Base-by-base conservation (phyloP, 2,797 vertebrate species). In the Poliocrania exsul region DNA sequence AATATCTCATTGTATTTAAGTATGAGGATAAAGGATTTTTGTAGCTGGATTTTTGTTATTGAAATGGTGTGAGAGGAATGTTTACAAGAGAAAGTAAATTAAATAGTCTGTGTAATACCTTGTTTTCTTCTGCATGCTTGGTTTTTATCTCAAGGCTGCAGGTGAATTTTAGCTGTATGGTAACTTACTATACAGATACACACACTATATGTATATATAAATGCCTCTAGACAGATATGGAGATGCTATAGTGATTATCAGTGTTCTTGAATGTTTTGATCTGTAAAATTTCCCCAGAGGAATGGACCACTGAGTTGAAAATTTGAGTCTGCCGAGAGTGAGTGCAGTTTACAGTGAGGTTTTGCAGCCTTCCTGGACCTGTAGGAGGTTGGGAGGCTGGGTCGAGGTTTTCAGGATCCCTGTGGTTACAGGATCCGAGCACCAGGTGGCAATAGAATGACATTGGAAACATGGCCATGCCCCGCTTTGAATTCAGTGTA, bases 371-470 rank as follows among this genome's bases (percentile, higher is more conserved):
- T 56, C 10, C 7, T 28, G 42, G 64, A 35, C 15, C 50, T 44
- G 3, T 6, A 33, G 26, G 4, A 8, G 4, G 13, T 20, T 40
- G 15, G 28, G 17, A 47, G 19, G 7, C 28, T 24, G 40, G 38
- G 6, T 4, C 35, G 35, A 44, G 18, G 16, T 33, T 61, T 53
- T 10, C 17, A n/a, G 4, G 26, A 16, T 2, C 26, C 13, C 0
- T n/a, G 70, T 7, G 2, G 12, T 86, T 85, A 46, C 50, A 7
- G 3, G 26, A 11, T 24, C 2, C 5, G 58, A 49, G 12, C 96
- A 93, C 75, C 53, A 93, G 96, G 37, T 96, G 96, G 94, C 94
- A 83, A 70, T 44, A 42, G 54, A 86, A 92, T 71, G 57, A 86
- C 35, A 28, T 2, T 20, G 29, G 62, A 93, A 94, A 83, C 24